Evolutionary conservation across 2,113 vertebrate genomes (phyloP).

Genomic region (Toxotes chatareus): DNA sequence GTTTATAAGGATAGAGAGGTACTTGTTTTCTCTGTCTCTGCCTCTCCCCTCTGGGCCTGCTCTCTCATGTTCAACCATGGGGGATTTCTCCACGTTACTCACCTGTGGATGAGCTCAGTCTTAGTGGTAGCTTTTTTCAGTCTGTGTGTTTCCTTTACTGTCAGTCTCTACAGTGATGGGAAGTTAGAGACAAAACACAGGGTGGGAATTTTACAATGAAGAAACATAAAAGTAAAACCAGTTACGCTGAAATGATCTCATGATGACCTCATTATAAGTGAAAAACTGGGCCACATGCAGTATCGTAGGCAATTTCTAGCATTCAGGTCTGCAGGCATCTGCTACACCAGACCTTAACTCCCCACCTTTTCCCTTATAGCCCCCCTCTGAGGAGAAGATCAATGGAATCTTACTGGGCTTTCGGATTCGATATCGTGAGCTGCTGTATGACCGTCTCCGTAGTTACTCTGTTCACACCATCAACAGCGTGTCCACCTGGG

Average conservation of each 20-base stretch:
- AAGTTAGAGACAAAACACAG: constrained; percentile 24
- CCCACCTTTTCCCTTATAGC: constrained; percentile 74
- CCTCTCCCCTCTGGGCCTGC: constrained; percentile 36
- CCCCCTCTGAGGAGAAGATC: constrained; percentile 93
- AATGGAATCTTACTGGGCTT: constrained; percentile 96
- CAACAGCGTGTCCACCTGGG: constrained; percentile 86
- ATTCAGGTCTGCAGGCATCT: not conserved
- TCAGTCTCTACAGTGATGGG: not conserved
- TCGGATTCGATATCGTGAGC: constrained; percentile 92
- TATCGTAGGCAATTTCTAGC: not conserved
- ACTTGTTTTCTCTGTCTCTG: constrained; percentile 39
- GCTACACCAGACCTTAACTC: not conserved
- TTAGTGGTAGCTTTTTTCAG: not conserved
- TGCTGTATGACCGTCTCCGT: constrained; percentile 88
- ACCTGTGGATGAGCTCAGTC: constrained; percentile 49
- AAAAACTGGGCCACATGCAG: not conserved
- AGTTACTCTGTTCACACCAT: constrained; percentile 84
- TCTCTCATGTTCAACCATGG: constrained; percentile 58
- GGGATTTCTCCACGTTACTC: constrained; percentile 66
- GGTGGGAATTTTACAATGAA: not conserved
- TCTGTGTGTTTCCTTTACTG: constrained; percentile 9
- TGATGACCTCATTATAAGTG: constrained; percentile 1
- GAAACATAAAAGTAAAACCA: not conserved
- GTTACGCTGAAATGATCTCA: constrained; percentile 17
- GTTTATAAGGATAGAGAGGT: constrained; percentile 66